phyloP scores from a whole-genome alignment of 2,888 invertebrate species.

The Melanostoma scalare region DNA sequence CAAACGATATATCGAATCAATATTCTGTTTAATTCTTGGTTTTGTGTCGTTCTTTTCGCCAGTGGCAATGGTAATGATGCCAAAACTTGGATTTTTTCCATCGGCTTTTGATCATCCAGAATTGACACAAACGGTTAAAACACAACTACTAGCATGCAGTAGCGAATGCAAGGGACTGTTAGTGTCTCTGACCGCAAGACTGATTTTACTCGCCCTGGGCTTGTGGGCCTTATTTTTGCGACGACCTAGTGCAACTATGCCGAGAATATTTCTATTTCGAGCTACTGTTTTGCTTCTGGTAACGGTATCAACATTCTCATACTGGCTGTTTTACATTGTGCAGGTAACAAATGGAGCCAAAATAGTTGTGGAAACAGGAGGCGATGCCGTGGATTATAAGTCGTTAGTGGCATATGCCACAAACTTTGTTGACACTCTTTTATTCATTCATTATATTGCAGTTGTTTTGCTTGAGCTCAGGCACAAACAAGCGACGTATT shows the following conservation, averaged over 20 bases:
- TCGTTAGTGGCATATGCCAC: conserved; percentile 95
- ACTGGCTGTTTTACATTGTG: conserved; percentile 99
- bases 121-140: conserved; percentile 87
- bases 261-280: conserved; percentile 94
- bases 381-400: conserved; percentile 92
- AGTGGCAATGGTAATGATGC: conserved; percentile 96
- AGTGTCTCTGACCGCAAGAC: conserved; percentile 94
- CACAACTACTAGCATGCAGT: conserved; percentile 90
- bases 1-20: conserved; percentile 91
- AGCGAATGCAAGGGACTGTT: conserved; percentile 97
- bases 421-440: conserved; percentile 94
- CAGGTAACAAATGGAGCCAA: conserved; percentile 91
- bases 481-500: conserved; percentile 94
- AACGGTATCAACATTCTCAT: conserved; percentile 95
- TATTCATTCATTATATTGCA: conserved; percentile 97
- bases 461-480: conserved; percentile 96
- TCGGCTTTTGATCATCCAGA: conserved; percentile 86
- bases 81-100: conserved; percentile 93
- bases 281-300: conserved; percentile 94
- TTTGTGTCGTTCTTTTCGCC: conserved; percentile 95
- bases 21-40: conserved; percentile 90
- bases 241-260: conserved; percentile 92
- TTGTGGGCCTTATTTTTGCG: conserved; percentile 96
- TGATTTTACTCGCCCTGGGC: conserved; percentile 93
- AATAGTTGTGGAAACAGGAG: conserved; percentile 88